Evolutionary conservation across 2,113 vertebrate genomes (phyloP).

Genomic region (Dicrurus megarhynchus): DNA sequence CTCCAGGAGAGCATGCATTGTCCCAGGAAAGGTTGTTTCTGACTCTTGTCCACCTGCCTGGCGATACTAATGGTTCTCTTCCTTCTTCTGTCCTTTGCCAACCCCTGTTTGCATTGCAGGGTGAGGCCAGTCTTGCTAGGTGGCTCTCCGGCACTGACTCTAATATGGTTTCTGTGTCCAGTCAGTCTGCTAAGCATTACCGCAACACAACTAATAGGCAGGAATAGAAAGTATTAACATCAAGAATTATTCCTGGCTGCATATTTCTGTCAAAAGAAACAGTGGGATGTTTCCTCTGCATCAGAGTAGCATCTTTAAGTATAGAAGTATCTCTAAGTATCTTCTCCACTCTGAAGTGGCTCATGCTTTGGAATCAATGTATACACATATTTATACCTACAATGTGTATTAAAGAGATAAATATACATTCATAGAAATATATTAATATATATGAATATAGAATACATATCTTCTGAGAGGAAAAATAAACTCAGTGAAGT

Average conservation of each 20-base stretch:
- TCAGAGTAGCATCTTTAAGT: not conserved
- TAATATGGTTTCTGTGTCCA: not conserved
- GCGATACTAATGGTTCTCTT: not conserved
- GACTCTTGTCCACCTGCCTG: not conserved
- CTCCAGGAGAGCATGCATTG: not conserved
- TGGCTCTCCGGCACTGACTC: not conserved
- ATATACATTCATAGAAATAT: not conserved
- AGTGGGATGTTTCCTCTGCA: not conserved
- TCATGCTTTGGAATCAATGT: not conserved
- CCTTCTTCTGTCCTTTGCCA: not conserved
- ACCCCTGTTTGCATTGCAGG: not conserved
- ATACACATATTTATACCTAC: not conserved
- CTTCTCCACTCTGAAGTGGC: not conserved
- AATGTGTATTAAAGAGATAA: not conserved
- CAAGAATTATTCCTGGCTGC: not conserved
- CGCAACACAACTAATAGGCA: not conserved
- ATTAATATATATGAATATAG: not conserved
- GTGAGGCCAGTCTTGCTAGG: not conserved
- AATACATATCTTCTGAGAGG: not conserved
- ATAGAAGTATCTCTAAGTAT: not conserved
- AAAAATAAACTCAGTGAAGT: not conserved
- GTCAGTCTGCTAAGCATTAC: not conserved
- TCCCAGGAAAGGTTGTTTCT: not conserved
- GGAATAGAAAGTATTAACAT: not conserved
- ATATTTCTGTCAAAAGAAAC: not conserved